phyloP scores from a whole-genome alignment of 2,113 vertebrate species.

The Stomatorhinus ivindoensis region DNA sequence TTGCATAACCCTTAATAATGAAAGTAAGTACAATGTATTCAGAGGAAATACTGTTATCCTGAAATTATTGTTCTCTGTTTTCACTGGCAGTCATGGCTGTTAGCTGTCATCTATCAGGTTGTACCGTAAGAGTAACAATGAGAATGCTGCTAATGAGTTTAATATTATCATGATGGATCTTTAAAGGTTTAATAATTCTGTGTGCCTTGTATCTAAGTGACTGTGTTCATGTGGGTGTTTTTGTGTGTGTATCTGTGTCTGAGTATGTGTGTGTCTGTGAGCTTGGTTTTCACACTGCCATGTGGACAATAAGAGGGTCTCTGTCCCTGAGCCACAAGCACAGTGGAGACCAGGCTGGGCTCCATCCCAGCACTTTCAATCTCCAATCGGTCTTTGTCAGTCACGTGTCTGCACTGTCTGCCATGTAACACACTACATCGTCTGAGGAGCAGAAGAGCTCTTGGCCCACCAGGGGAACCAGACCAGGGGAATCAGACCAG shows the following conservation, averaged over 20 bases:
- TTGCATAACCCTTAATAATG: neutral
- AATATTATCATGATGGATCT: neutral
- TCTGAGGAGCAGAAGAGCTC: neutral
- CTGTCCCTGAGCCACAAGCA: neutral
- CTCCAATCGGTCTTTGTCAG: neutral
- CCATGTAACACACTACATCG: neutral
- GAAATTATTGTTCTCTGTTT: neutral
- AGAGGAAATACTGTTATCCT: neutral
- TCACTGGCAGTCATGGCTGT: neutral
- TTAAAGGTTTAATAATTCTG: neutral
- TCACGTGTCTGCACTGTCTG: neutral
- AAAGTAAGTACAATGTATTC: neutral
- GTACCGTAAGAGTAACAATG: neutral
- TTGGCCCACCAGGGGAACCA: neutral
- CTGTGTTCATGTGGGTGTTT: neutral
- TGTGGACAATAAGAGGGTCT: neutral
- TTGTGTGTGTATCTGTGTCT: neutral
- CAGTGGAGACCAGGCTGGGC: neutral
- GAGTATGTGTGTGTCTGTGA: neutral
- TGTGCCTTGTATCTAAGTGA: neutral
- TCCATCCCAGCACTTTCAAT: neutral
- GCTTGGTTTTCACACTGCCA: neutral
- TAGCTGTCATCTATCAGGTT: neutral
- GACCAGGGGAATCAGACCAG: neutral
- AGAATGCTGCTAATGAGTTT: neutral